Base-by-base conservation (phyloP, 2,888 invertebrate species). In the Chelonus formosanus region DNA sequence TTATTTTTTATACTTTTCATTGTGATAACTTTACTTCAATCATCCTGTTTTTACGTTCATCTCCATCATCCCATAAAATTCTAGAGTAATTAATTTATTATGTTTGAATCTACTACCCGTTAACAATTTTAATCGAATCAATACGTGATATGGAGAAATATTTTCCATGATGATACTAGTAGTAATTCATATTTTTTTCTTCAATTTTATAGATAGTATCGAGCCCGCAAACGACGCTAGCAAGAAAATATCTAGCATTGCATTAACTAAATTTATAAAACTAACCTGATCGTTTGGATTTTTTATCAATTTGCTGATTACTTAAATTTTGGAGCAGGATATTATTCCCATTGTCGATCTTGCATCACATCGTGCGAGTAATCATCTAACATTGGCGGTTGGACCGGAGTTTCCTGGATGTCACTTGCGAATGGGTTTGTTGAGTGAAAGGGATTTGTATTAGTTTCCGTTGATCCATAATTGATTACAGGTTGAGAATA, bases 341-440 rank as follows among this genome's bases (percentile, higher is more conserved):
- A 52, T 70, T 56, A 71, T 61, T 73, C 68, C 73, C 73, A 73
- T 8, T 73, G 73, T 54, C 69, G 71, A 34, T 52, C 32, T 34
- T 52, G 65, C 71, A 87, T 87, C 70, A 88, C 86, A 72, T 89
- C 86, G 71, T 85, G 84, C 76, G 85, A 71, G 83, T 86, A 77
- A 70, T 85, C 76, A 79, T 89, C 88, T 73, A 87, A 87, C 62
- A 89, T 71, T 3, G 82, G 77, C 10, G 84, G 84, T 61, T 84
- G 84, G 3, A 84, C 82, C 67, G 78, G 65, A 7, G 78, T 75
- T 10, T 82, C 72, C 62, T 73, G 82, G 3, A 83, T 70, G 57
- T 79, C 81, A 61, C 71, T 79, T 59, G 75, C 78, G 65, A 84
- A 84, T 7, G 84, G 84, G 71, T 84, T 84, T 57, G 83, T 82